Percentiles rank a stretch among this genome's conserved stretches.
phyloP scores from a whole-genome alignment of 2,113 vertebrate species.

The Spea bombifrons region DNA sequence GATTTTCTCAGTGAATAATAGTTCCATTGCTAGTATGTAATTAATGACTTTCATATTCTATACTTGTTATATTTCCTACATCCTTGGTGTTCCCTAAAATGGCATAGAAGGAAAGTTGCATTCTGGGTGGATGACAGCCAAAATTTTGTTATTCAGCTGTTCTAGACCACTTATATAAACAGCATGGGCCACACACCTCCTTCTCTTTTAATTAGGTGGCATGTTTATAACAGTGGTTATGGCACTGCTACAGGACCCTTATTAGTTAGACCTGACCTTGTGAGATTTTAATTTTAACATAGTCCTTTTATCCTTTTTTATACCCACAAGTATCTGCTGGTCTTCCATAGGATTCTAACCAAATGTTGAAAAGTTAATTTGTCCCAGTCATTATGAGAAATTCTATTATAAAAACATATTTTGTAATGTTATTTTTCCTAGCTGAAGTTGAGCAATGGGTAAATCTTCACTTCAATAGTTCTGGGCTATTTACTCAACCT shows the following conservation, averaged over 20 bases:
- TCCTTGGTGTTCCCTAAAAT: conserved; percentile 37
- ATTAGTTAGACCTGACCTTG: conserved; percentile 37
- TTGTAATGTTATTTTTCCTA: conserved; percentile 27
- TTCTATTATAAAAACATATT: conserved; percentile 29
- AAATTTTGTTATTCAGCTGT: conserved; percentile 44
- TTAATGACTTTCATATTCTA: conserved; percentile 15
- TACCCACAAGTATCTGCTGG: conserved; percentile 29
- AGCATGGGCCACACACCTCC: conserved; percentile 38
- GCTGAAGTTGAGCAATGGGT: conserved; percentile 5
- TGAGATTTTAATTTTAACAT: conserved; percentile 28
- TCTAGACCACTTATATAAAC: conserved; percentile 45
- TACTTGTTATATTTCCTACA: conserved; percentile 20
- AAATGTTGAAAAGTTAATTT: conserved; percentile 41
- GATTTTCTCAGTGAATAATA: conserved; percentile 3
- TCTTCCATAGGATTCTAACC: conserved; percentile 12
- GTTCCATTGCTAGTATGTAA: conserved; percentile 10
- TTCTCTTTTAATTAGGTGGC: conserved; percentile 46
- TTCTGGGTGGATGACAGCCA: conserved; percentile 34
- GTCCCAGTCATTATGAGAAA: conserved; percentile 26
- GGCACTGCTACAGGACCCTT: conserved; percentile 36
- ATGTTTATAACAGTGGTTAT: conserved; percentile 47
- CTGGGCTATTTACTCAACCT: neutral
- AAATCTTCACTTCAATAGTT: neutral
- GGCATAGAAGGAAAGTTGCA: conserved; percentile 19
- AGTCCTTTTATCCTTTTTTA: conserved; percentile 25